Evolutionary conservation across 2,797 vertebrate species (phyloP), one percentile per base, ranked within the genome.

Genomic region (Oryzias sinensis): DNA sequence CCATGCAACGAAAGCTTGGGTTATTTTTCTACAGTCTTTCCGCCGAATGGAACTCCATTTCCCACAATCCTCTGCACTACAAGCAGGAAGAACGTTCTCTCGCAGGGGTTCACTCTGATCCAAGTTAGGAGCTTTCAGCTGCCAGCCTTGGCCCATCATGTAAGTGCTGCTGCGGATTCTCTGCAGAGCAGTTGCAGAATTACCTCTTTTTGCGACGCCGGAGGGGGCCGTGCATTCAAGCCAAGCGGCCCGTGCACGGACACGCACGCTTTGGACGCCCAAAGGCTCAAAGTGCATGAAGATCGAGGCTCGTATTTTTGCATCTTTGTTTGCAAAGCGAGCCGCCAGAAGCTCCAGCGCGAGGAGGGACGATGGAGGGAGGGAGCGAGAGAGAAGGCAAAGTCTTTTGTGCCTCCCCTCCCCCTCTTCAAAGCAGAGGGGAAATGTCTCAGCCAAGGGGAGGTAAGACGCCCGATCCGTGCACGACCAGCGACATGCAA

Each of bases 331-430:
- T 95, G 94, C 91, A 93, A 92, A 92, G 91, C 93, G 85, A 93
- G 91, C 92, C 90, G 87, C 92, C 70, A 22, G 92, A 89, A 89
- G 87, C 89, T 87, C 83, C 87, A 70, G 71, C 56, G 85, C 77
- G 87, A 89, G 83, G 20, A 22, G 20, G 20, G 77, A 83, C 84
- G 84, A 92, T 91, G 90, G 91, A 92, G 90, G 90, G 91, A 92
- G 90, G 90, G 89, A 90, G 90, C 68, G 93, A 94, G 92, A 93
- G 88, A 90, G 92, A 92, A 94, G 93, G 94, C 94, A 95, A 94
- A 96, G 94, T 94, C 93, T 95, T 94, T 94, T 94, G 95, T 94
- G 94, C 92, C 90, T 91, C 93, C 94, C 94, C 93, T 93, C 94
- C 95, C 94, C 95, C 94, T 68, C 89, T 92, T 72, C 94, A 90